Percentiles rank a stretch among this genome's conserved stretches.
These are phyloP conservation scores for Crossoptilon crossoptilon DNA, from an alignment of 2,797 vertebrate species.

Conservation along the genomic window DNA sequence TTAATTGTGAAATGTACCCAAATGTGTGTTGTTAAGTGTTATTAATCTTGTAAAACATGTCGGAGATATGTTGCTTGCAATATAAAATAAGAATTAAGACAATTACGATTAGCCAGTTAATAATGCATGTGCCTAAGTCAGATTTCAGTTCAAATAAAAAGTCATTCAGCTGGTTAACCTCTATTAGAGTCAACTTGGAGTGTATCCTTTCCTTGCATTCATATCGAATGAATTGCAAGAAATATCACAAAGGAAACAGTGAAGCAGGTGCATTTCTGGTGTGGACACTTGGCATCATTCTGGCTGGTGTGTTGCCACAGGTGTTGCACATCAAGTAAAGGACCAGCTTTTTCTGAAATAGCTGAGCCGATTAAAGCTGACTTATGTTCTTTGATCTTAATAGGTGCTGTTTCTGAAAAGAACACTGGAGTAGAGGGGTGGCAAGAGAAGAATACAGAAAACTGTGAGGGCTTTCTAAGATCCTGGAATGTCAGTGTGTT, in stretches of 20 bases:
- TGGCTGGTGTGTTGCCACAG: not conserved
- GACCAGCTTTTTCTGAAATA: not conserved
- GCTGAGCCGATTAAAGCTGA: not conserved
- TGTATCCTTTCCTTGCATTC: not conserved
- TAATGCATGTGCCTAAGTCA: accelerated
- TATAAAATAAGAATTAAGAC: not conserved
- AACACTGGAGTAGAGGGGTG: not conserved
- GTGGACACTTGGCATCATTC: not conserved
- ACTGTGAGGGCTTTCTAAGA: not conserved
- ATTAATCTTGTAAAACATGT: not conserved
- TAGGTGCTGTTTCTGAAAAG: not conserved
- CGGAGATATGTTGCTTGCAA: not conserved
- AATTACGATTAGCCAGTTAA: not conserved
- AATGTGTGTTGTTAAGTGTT: not conserved
- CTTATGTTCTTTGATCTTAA: not conserved
- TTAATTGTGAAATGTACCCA: not conserved
- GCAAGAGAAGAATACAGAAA: not conserved
- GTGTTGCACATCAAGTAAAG: not conserved
- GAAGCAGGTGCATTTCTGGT: not conserved
- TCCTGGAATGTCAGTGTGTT: not conserved
- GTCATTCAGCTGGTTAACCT: not conserved
- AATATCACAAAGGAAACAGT: not conserved
- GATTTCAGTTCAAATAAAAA: not conserved
- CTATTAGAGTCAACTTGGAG: not conserved
- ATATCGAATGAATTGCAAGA: not conserved